Evolutionary conservation across 2,797 vertebrate genomes (phyloP).

Genomic region (Cryptoprocta ferox): DNA sequence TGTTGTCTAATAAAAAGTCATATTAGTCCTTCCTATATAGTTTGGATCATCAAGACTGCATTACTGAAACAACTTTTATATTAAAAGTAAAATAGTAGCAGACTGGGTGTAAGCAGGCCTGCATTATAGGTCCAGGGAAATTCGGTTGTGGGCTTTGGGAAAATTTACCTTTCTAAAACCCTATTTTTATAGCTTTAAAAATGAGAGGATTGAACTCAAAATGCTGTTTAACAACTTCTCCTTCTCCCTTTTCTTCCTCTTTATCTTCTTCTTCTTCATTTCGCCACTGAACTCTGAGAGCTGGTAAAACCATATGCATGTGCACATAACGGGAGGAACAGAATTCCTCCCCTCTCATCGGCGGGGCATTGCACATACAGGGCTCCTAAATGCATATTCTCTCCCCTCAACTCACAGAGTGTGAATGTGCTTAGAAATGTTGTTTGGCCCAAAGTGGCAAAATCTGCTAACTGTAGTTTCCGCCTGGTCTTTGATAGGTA

Average conservation of each 20-base stretch:
- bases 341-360: not conserved
- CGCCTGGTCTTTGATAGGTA: not conserved
- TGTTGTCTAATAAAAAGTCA: not conserved
- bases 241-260: no score
- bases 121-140: not conserved
- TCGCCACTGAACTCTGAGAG: not conserved
- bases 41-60: not conserved
- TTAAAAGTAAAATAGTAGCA: not conserved
- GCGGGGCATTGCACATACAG: not conserved
- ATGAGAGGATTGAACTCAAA: not conserved
- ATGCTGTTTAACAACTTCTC: not conserved
- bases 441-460: not conserved
- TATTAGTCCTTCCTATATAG: not conserved
- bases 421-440: not conserved
- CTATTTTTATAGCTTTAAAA: not conserved
- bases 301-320: not conserved
- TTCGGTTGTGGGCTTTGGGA: not conserved
- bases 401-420: not conserved
- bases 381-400: not conserved
- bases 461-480: not conserved
- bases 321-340: not conserved
- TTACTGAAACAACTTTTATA: not conserved
- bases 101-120: not conserved
- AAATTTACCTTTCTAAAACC: not conserved
- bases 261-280: not conserved